Evolutionary conservation across 2,113 vertebrate species (phyloP).

Genomic region (Microcebus ravelobensis): DNA sequence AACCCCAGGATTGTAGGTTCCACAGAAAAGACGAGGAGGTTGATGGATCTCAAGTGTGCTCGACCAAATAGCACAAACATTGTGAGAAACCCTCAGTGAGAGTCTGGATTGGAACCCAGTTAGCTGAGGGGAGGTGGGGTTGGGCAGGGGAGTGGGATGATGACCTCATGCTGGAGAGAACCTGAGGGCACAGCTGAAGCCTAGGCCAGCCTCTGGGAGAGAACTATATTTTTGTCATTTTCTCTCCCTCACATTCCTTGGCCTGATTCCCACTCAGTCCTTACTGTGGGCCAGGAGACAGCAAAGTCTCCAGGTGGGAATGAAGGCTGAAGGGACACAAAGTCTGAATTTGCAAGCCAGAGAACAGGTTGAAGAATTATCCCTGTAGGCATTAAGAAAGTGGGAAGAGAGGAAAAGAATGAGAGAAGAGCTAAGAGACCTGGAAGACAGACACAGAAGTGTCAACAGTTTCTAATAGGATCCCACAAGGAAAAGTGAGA

Average conservation of each 20-base stretch:
- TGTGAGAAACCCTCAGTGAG: background rate
- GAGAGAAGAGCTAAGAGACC: background rate
- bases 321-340: background rate
- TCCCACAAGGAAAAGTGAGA: background rate
- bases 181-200: background rate
- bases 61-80: constrained; percentile 36
- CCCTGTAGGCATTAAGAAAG: background rate
- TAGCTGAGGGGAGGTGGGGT: background rate
- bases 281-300: background rate
- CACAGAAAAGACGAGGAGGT: background rate
- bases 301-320: background rate
- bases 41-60: background rate
- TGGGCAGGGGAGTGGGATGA: background rate
- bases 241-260: background rate
- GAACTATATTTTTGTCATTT: background rate
- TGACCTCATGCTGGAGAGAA: background rate
- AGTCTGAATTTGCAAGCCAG: background rate
- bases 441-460: background rate
- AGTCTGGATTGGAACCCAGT: background rate
- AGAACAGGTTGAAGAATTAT: background rate
- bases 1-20: background rate
- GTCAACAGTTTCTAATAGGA: background rate
- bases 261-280: background rate
- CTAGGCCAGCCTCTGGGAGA: background rate
- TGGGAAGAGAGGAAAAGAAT: background rate